Conservation (phyloP, 2,797 vertebrate species). For the Rhadinocentrus ornatus region DNA sequence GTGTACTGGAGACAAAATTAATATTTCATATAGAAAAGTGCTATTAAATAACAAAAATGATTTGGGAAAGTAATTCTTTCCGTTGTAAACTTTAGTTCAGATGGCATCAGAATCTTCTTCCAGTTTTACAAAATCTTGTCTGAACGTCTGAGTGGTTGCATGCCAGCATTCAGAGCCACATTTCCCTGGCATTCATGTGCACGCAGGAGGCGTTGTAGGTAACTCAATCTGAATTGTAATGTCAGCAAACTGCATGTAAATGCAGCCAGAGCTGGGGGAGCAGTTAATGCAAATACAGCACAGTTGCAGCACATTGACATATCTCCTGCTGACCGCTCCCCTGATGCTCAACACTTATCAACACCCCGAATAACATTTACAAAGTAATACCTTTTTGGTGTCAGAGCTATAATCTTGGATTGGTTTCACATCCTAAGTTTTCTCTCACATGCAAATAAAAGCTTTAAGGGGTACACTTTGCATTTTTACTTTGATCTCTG, state of each 20-base stretch:
- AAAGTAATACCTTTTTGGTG: slow-evolving; percentile 37
- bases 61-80: too few species aligned
- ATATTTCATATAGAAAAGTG: too few species aligned
- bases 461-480: neutral
- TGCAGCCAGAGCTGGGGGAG: slow-evolving; percentile 3
- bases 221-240: slow-evolving; percentile 30
- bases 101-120: slow-evolving; percentile 13
- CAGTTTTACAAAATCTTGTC: slow-evolving; percentile 24
- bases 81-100: too few species aligned
- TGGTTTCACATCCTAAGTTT: slow-evolving; percentile 24
- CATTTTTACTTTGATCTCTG: neutral
- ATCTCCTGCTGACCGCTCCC: slow-evolving; percentile 2
- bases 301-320: slow-evolving; percentile 56
- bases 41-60: too few species aligned
- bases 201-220: slow-evolving; percentile 14
- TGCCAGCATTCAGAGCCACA: slow-evolving; percentile 29
- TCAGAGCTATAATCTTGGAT: slow-evolving; percentile 24
- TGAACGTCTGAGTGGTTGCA: slow-evolving; percentile 45
- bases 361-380: slow-evolving; percentile 36
- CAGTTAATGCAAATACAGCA: slow-evolving; percentile 61
- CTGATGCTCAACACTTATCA: slow-evolving; percentile 13
- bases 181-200: slow-evolving; percentile 22
- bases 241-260: slow-evolving; percentile 44
- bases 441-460: slow-evolving; percentile 25
- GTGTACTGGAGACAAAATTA: too few species aligned